Evolutionary conservation across 2,113 vertebrate genomes (phyloP).

Genomic region (Zingel zingel): DNA sequence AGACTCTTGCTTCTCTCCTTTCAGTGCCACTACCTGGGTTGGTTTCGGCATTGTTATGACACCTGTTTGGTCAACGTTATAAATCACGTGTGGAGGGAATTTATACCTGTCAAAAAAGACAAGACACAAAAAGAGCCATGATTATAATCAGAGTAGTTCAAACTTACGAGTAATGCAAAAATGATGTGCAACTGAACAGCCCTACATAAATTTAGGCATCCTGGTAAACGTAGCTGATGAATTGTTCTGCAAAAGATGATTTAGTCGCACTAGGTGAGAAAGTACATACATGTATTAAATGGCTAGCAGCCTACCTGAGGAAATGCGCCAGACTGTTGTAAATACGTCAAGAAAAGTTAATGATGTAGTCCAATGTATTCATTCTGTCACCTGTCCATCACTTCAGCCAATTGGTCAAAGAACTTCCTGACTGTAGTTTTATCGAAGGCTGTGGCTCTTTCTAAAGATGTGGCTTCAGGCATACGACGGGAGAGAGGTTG

Average conservation of each 20-base stretch:
- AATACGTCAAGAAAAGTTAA: too few relatives aligned
- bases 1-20: neutral
- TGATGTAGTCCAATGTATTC: neutral
- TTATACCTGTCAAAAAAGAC: neutral
- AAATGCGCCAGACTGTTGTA: too few relatives aligned
- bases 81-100: neutral
- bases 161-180: too few relatives aligned
- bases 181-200: too few relatives aligned
- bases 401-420: neutral
- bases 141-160: too few relatives aligned
- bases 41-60: neutral
- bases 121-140: too few relatives aligned
- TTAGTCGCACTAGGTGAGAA: too few relatives aligned
- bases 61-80: neutral
- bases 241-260: too few relatives aligned
- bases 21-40: neutral
- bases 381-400: constrained; percentile 18
- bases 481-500: neutral
- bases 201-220: too few relatives aligned
- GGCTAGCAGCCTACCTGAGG: too few relatives aligned
- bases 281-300: too few relatives aligned
- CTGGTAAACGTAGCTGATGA: too few relatives aligned
- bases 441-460: neutral
- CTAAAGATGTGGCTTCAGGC: neutral
- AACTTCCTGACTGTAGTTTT: constrained; percentile 8